A percentile compares a stretch with the other conserved stretches of the same genome.
Evolutionary conservation across 2,888 invertebrate species (phyloP).

Genomic region (Platynereis dumerilii): DNA sequence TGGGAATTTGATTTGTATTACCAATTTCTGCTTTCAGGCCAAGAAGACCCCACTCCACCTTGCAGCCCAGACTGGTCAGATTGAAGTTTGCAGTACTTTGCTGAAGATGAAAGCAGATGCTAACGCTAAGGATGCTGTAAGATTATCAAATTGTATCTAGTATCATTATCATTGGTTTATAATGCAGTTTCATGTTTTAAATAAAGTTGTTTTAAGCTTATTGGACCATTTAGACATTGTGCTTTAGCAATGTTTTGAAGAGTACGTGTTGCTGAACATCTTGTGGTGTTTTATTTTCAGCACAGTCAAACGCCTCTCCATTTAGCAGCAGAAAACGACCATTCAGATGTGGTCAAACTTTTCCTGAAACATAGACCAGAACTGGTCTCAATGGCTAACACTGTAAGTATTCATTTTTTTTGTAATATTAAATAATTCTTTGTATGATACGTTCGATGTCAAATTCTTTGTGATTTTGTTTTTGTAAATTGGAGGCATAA

Average conservation of each 20-base stretch:
- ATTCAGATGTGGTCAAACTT: conserved; percentile 95
- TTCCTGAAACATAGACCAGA: conserved; percentile 78
- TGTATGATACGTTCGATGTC: no score
- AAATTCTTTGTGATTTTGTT: no score
- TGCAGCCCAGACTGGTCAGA: conserved; percentile 94
- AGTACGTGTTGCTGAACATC: no score
- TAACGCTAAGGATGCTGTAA: conserved; percentile 83
- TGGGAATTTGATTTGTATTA: no score
- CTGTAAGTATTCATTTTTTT: no score
- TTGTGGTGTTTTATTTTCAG: conserved; percentile 41
- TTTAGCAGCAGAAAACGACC: conserved; percentile 96
- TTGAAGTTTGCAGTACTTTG: conserved; percentile 90
- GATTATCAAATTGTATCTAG: conserved; percentile 9
- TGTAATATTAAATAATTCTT: no score
- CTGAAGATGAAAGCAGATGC: conserved; percentile 93
- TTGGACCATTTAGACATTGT: neutral
- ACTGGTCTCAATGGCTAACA: conserved; percentile 92
- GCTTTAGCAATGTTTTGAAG: no score
- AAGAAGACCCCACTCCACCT: conserved; percentile 98
- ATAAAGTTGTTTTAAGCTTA: conserved; percentile 72
- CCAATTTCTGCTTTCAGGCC: conserved; percentile 70
- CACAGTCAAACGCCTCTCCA: conserved; percentile 96
- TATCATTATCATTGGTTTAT: no score
- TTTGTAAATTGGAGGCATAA: no score
- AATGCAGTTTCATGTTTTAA: no score